Evolutionary conservation across 2,113 vertebrate species (phyloP).

Genomic region (Podarcis muralis): DNA sequence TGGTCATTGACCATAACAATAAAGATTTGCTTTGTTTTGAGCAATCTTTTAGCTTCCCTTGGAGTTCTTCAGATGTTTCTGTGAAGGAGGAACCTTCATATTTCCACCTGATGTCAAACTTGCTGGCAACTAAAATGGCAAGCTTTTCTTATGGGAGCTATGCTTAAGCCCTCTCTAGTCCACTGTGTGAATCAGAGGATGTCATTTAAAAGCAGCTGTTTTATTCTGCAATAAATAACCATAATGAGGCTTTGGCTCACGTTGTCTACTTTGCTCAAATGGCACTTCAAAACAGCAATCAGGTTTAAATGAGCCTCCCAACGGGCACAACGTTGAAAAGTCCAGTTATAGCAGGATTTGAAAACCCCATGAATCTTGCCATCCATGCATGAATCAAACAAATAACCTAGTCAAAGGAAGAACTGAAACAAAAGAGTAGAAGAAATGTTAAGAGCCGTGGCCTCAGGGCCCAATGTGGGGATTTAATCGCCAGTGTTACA

Average conservation of each 20-base stretch:
- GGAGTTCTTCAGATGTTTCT: neutral
- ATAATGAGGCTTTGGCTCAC: neutral
- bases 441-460: neutral
- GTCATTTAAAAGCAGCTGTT: neutral
- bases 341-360: constrained; percentile 38
- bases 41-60: neutral
- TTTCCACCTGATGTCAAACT: neutral
- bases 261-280: neutral
- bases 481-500: neutral
- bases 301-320: constrained; percentile 61
- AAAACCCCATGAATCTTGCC: neutral
- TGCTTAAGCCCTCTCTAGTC: constrained; percentile 5
- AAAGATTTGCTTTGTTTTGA: neutral
- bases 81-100: neutral
- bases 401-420: neutral
- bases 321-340: constrained; percentile 23
- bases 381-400: neutral
- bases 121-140: neutral
- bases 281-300: constrained; percentile 52
- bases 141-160: neutral
- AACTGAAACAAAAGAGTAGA: neutral
- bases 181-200: neutral
- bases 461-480: neutral
- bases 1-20: too few species aligned
- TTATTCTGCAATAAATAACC: constrained; percentile 1